These are phyloP conservation scores for Gymnoscopelus braueri DNA, from an alignment of 2,797 vertebrate genomes.

Conservation along the genomic window DNA sequence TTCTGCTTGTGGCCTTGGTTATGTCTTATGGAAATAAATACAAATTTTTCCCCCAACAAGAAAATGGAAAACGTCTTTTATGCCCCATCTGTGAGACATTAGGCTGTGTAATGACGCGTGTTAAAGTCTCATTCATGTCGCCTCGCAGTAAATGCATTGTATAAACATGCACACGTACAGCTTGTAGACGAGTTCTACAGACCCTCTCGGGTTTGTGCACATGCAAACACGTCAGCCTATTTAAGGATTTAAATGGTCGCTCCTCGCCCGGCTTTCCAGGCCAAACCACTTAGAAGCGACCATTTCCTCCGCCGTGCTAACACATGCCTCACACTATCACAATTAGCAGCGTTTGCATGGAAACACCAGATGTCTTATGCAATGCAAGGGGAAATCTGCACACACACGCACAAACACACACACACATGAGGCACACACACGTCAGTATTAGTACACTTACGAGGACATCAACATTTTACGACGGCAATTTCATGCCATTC, in stretches of 20 bases:
- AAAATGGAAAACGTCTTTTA: slow-evolving; percentile 13
- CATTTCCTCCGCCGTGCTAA: slow-evolving; percentile 46
- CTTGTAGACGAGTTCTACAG: slow-evolving; percentile 42
- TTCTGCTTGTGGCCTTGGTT: neutral
- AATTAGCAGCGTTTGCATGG: slow-evolving; percentile 57
- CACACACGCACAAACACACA: slow-evolving; percentile 22
- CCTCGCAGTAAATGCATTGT: slow-evolving; percentile 14
- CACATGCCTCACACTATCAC: slow-evolving; percentile 59
- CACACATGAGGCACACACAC: neutral
- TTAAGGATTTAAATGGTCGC: slow-evolving; percentile 27
- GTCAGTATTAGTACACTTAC: too few relatives aligned
- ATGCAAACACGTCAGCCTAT: slow-evolving; percentile 19
- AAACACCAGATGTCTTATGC: slow-evolving; percentile 74
- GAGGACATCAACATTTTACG: too few relatives aligned
- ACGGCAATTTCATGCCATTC: too few relatives aligned
- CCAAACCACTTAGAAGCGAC: slow-evolving; percentile 50
- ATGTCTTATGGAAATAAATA: slow-evolving; percentile 36
- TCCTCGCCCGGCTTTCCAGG: slow-evolving; percentile 37
- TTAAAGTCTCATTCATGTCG: slow-evolving; percentile 7
- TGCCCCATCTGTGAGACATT: slow-evolving; percentile 39
- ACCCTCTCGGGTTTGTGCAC: slow-evolving; percentile 26
- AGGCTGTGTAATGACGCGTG: slow-evolving; percentile 14
- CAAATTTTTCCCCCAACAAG: slow-evolving; percentile 4
- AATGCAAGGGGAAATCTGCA: slow-evolving; percentile 53
- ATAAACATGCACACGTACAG: slow-evolving; percentile 14